These are phyloP conservation scores for Panthera tigris DNA, from an alignment of 2,113 vertebrate species.

Conservation along the genomic window DNA sequence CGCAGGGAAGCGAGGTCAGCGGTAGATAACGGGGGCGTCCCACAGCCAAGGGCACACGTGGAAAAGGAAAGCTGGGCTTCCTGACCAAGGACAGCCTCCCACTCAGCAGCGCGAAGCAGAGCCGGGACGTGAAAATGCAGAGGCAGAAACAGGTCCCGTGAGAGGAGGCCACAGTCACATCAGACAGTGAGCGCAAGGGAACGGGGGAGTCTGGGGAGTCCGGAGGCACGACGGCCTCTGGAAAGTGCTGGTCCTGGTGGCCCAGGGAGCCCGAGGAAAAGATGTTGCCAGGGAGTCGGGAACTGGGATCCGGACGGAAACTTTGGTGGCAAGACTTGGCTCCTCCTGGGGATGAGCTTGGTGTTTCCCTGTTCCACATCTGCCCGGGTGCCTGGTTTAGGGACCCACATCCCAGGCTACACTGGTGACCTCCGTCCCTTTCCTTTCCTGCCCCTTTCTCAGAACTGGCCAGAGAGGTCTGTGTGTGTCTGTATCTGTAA, in stretches of 20 bases:
- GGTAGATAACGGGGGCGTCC: background rate
- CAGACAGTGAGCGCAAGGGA: background rate
- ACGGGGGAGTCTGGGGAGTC: background rate
- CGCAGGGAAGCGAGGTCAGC: background rate
- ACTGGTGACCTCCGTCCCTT: background rate
- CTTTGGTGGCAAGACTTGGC: background rate
- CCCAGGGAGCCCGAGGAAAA: background rate
- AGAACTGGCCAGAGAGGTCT: background rate
- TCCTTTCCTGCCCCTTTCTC: background rate
- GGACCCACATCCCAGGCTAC: background rate
- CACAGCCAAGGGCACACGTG: background rate
- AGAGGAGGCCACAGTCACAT: background rate
- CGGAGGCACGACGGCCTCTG: background rate
- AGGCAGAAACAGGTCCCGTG: background rate
- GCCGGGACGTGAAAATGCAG: background rate
- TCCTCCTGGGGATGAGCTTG: background rate
- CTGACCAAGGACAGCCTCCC: fast-evolving
- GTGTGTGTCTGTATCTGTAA: background rate
- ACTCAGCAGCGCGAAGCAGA: background rate
- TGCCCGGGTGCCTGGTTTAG: background rate
- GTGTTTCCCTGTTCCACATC: background rate
- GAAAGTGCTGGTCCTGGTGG: background rate
- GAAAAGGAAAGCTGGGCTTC: background rate
- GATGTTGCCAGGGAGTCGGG: background rate
- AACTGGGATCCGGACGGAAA: background rate